Evolutionary conservation across 1,140 invertebrate genomes (phyloP).

Genomic region (Cataglyphis hispanica): DNA sequence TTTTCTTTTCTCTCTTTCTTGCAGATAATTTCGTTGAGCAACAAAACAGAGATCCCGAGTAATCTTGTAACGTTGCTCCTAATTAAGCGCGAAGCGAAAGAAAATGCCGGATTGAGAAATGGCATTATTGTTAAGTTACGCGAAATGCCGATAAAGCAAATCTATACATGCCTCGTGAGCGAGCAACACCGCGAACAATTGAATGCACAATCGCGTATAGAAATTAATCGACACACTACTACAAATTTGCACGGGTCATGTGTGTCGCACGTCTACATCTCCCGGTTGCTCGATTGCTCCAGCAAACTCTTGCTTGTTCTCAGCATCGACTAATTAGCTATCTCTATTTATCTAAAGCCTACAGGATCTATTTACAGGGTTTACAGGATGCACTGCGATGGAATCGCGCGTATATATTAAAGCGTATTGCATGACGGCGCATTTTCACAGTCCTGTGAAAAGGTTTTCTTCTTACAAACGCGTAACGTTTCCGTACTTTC

Average conservation of each 20-base stretch:
- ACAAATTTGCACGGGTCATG: neutral
- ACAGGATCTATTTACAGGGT: conserved; percentile 69
- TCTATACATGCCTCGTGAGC: conserved; percentile 17
- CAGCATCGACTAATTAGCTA: conserved; percentile 42
- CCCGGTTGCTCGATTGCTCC: neutral
- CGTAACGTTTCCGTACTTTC: neutral
- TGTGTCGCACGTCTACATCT: neutral
- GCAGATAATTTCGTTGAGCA: neutral
- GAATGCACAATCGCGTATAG: conserved; percentile 11
- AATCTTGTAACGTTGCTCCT: neutral
- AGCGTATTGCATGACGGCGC: neutral
- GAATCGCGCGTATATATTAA: conserved; percentile 66
- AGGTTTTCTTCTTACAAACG: conserved; percentile 4
- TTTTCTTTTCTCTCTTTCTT: neutral
- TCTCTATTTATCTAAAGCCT: conserved; percentile 60
- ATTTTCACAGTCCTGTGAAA: conserved; percentile 26
- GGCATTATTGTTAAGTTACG: neutral
- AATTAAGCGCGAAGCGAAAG: neutral
- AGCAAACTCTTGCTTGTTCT: neutral
- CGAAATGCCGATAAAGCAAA: conserved; percentile 10
- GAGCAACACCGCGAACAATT: conserved; percentile 15
- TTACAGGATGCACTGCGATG: conserved; percentile 77
- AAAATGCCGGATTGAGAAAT: conserved; percentile 9
- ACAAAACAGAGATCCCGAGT: neutral
- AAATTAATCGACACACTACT: conserved; percentile 26